A percentile compares a stretch with the other conserved stretches of the same genome.
These are phyloP conservation scores for Meda fulgida DNA, from an alignment of 2,797 vertebrate genomes.

Conservation along the genomic window DNA sequence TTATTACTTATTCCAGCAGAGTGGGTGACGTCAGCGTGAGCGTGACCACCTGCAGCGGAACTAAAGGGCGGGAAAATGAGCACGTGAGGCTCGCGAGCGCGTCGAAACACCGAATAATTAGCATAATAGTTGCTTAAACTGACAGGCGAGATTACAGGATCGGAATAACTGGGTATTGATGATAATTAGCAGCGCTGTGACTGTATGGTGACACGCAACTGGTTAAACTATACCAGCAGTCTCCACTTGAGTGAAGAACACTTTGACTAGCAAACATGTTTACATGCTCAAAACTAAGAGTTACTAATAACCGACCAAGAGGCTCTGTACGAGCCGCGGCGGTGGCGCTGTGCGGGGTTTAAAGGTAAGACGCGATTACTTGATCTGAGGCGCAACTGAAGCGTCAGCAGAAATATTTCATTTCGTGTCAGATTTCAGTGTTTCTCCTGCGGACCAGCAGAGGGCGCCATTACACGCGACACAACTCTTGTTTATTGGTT, in stretches of 20 bases:
- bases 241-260: too few species aligned
- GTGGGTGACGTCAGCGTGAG: background rate
- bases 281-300: background rate
- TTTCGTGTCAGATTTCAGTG: background rate
- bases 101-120: too few species aligned
- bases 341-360: background rate
- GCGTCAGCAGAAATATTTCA: too few species aligned
- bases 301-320: background rate
- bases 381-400: background rate
- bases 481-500: too few species aligned
- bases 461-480: too few species aligned
- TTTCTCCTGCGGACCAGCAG: background rate
- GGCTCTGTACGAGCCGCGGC: fast-evolving
- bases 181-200: too few species aligned
- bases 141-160: background rate
- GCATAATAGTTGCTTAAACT: too few species aligned
- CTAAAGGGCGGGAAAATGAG: background rate
- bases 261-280: background rate
- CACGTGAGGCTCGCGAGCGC: background rate
- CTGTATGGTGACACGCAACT: background rate
- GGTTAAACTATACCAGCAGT: background rate
- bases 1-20: background rate
- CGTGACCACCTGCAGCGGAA: background rate
- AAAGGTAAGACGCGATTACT: background rate
- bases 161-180: background rate